Evolutionary conservation across 2,113 vertebrate species (phyloP).

Genomic region (Acanthisitta chloris): DNA sequence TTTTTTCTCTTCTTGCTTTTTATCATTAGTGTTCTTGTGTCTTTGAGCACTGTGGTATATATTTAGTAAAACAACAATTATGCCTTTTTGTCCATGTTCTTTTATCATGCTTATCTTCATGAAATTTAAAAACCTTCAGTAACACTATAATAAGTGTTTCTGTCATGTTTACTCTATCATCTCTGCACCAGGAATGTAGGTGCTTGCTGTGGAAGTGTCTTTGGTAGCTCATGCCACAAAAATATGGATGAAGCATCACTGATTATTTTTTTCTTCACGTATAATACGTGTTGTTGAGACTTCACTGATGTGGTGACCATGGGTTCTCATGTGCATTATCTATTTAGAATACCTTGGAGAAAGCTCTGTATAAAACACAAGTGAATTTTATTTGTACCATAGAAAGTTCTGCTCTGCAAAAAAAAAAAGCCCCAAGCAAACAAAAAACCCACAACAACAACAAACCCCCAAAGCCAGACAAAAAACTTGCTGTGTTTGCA

Average conservation of each 20-base stretch:
- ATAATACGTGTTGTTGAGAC: background rate
- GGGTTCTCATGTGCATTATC: background rate
- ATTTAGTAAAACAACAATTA: background rate
- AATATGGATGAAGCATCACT: background rate
- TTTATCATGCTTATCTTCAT: background rate
- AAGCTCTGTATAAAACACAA: background rate
- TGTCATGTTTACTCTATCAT: background rate
- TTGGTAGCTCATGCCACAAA: background rate
- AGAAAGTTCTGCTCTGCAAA: background rate
- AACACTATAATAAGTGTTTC: background rate
- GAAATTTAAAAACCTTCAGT: background rate
- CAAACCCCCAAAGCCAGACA: rapidly evolving
- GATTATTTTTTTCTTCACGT: background rate
- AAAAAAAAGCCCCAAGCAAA: background rate
- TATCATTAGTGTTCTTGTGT: background rate
- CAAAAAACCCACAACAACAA: background rate
- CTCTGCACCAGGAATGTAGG: background rate
- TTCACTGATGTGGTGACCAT: background rate
- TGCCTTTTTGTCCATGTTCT: background rate
- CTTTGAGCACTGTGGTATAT: background rate
- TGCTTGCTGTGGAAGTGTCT: background rate
- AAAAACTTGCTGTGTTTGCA: background rate
- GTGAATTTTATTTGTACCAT: background rate
- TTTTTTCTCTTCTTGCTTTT: background rate
- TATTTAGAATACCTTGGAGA: background rate